A percentile compares a stretch with the other conserved stretches of the same genome.
These are phyloP conservation scores for Clarias pachynema DNA, from an alignment of 2,797 vertebrate genomes.

Conservation along the genomic window DNA sequence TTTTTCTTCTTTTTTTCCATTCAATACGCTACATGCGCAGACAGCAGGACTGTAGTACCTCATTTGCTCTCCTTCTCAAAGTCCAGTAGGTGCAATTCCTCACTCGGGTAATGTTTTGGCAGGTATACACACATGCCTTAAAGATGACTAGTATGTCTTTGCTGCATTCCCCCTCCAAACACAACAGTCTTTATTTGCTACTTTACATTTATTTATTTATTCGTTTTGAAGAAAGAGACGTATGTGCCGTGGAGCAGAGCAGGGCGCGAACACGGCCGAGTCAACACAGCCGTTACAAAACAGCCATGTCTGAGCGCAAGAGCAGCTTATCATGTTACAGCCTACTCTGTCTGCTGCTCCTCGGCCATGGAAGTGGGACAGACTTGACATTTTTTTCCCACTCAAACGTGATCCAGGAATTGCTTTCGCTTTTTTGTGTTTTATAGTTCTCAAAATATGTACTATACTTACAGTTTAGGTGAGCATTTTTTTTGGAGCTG, in stretches of 20 bases:
- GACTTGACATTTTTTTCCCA: conserved; percentile 25
- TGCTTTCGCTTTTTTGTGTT: conserved; percentile 2
- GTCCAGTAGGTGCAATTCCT: conserved; percentile 4
- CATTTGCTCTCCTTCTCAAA: conserved; percentile 14
- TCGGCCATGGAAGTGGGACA: conserved; percentile 49
- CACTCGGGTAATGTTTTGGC: conserved; percentile 59
- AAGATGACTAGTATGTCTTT: conserved; percentile 63
- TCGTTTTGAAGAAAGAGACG: conserved; percentile 57
- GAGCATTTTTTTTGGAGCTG: background rate
- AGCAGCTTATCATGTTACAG: conserved; percentile 65
- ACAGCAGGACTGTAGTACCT: conserved; percentile 47
- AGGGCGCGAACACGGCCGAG: conserved; percentile 44
- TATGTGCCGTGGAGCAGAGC: conserved; percentile 55
- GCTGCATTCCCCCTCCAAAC: conserved; percentile 31
- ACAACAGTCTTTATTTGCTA: background rate
- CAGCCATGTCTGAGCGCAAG: conserved; percentile 64
- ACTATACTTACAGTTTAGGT: background rate
- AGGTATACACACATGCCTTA: conserved; percentile 57
- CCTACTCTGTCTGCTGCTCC: conserved; percentile 53
- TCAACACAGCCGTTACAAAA: conserved; percentile 64
- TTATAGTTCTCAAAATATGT: background rate
- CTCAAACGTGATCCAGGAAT: conserved; percentile 31
- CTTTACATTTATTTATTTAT: conserved; percentile 52
- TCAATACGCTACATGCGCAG: conserved; percentile 13
- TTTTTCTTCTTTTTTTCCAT: background rate